Conservation (phyloP, 2,888 invertebrate species). For the Cheilosia vernalis region DNA sequence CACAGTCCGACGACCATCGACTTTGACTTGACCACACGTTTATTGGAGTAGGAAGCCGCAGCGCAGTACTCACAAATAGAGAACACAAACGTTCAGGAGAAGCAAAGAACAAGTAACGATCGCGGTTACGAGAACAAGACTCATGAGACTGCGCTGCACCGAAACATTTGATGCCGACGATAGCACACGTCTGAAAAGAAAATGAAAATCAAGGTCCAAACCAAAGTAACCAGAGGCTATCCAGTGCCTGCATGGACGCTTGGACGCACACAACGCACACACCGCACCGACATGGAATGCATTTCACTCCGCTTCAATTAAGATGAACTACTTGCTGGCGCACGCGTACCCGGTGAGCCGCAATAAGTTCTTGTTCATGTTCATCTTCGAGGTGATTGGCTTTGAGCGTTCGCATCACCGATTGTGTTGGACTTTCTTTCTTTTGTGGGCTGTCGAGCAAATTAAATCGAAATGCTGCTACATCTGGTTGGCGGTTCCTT, state of each 20-base stretch:
- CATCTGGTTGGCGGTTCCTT: conserved; percentile 44
- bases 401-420: conserved; percentile 14
- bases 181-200: conserved; percentile 28
- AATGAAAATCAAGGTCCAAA: conserved; percentile 48
- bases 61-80: conserved; percentile 9
- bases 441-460: conserved; percentile 24
- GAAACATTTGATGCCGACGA: conserved; percentile 13
- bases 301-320: conserved; percentile 52
- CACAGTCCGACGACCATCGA: conserved; percentile 12
- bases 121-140: conserved; percentile 57
- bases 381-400: conserved; percentile 49
- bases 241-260: conserved; percentile 9
- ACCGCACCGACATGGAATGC: conserved; percentile 27
- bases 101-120: conserved; percentile 45
- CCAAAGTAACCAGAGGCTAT: conserved; percentile 10
- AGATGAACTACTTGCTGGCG: conserved; percentile 58
- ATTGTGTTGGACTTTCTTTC: conserved; percentile 57
- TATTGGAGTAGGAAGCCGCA: conserved; percentile 48
- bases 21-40: conserved; percentile 14
- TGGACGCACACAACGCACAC: conserved; percentile 11
- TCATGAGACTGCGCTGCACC: conserved; percentile 32
- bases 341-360: conserved; percentile 30
- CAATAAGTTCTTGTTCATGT: conserved; percentile 42
- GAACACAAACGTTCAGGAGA: conserved; percentile 10
- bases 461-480: conserved; percentile 24